Conservation (phyloP, 2,888 invertebrate genomes). For the Mamestra brassicae region DNA sequence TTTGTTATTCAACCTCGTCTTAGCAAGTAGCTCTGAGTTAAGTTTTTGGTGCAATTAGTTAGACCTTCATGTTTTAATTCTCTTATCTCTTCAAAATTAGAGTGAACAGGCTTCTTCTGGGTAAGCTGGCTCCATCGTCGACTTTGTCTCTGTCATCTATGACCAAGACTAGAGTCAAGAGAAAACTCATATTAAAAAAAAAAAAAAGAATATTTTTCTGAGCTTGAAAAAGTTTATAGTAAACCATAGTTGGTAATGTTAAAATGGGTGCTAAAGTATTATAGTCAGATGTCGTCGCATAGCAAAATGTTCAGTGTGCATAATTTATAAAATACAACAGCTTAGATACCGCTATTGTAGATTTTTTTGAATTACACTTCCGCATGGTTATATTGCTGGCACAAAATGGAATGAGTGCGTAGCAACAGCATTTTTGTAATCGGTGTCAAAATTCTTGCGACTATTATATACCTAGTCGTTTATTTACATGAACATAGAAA, state of each 20-base stretch:
- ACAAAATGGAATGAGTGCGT: constrained; percentile 32
- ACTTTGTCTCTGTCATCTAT: too few species aligned
- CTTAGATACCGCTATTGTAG: constrained; percentile 39
- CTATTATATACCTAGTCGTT: neutral
- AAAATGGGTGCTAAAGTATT: constrained; percentile 8
- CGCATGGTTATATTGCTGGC: constrained; percentile 26
- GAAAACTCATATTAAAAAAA: too few species aligned
- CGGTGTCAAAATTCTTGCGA: constrained; percentile 28
- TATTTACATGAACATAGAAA: too few species aligned
- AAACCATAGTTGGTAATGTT: neutral
- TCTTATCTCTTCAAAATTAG: too few species aligned
- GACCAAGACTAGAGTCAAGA: too few species aligned
- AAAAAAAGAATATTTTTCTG: too few species aligned
- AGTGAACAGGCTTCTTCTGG: too few species aligned
- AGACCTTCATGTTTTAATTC: too few species aligned
- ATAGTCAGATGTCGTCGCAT: constrained; percentile 1
- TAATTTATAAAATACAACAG: constrained; percentile 39
- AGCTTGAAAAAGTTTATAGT: neutral
- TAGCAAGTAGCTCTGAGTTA: too few species aligned
- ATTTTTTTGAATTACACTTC: constrained; percentile 34
- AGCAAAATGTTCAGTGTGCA: constrained; percentile 24
- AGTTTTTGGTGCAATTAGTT: too few species aligned
- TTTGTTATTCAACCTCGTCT: too few species aligned
- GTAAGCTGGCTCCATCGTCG: too few species aligned
- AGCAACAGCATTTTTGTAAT: constrained; percentile 44